phyloP scores from a whole-genome alignment of 1,140 invertebrate species.

The Samia ricini region DNA sequence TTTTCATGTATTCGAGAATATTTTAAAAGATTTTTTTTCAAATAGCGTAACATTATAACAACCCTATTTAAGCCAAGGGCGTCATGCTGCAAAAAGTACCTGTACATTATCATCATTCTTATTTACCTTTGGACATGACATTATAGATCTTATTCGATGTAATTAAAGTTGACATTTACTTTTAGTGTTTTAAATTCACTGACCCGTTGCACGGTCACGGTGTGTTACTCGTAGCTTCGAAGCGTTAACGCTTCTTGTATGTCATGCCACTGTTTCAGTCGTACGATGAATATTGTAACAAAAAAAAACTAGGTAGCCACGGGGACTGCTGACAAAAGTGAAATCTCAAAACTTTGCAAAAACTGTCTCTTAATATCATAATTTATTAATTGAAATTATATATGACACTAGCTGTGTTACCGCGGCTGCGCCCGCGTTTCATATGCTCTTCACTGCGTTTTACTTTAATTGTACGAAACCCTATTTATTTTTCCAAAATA shows the following conservation, averaged over 20 bases:
- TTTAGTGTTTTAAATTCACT: constrained; percentile 16
- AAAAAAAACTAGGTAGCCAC: no score
- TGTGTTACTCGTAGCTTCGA: constrained; percentile 18
- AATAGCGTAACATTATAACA: background rate
- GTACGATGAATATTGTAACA: background rate
- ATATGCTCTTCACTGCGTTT: no score
- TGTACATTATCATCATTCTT: background rate
- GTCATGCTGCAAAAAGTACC: background rate
- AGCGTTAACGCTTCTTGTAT: constrained; percentile 7
- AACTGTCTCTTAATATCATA: no score
- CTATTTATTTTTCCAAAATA: no score
- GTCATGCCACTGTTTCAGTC: background rate
- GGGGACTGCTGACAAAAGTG: no score
- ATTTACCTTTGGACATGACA: background rate
- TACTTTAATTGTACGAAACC: no score
- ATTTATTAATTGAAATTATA: no score
- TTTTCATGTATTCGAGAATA: background rate
- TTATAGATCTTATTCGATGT: background rate
- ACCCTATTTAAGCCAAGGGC: background rate
- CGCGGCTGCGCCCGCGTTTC: no score
- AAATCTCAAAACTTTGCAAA: no score
- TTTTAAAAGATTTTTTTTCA: background rate
- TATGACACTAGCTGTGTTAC: no score
- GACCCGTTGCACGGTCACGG: constrained; percentile 30
- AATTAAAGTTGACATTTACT: constrained; percentile 19